phyloP scores from a whole-genome alignment of 2,113 vertebrate species.

The Hystrix cristata region DNA sequence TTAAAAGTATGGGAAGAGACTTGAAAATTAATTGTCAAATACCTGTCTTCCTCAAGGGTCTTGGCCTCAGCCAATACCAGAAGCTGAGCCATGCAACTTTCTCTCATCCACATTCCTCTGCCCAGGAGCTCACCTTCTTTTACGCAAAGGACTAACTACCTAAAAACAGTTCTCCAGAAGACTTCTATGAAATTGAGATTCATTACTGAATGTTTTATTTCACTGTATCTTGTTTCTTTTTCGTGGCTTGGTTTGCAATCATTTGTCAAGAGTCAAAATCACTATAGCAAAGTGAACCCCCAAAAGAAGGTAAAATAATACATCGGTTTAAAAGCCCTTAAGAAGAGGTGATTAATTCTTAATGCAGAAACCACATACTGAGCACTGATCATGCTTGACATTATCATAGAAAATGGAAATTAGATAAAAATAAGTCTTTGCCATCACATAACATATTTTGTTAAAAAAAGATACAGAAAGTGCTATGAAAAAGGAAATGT shows the following conservation, averaged over 20 bases:
- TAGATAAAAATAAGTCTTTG: constrained; percentile 18
- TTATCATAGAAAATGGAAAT: constrained; percentile 11
- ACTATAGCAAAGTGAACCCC: not conserved
- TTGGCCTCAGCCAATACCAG: not conserved
- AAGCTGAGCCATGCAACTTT: not conserved
- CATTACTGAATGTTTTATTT: not conserved
- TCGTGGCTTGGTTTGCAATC: not conserved
- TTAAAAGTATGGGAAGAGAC: not conserved
- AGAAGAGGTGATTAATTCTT: constrained; percentile 15
- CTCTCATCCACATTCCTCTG: not conserved
- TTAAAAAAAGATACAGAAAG: not conserved
- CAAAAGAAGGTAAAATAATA: not conserved
- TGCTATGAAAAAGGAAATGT: not conserved
- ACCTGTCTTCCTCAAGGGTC: not conserved
- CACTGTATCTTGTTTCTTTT: not conserved
- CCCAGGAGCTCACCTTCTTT: not conserved
- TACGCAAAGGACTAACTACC: not conserved
- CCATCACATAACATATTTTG: not conserved
- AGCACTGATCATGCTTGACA: not conserved
- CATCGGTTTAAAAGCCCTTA: not conserved
- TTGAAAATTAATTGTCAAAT: not conserved
- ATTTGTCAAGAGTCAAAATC: constrained; percentile 49
- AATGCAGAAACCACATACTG: constrained; percentile 5
- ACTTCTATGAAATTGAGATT: not conserved
- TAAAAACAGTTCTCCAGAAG: not conserved